Conservation (phyloP, 1,140 invertebrate genomes). For the Magallana ariakensis region DNA sequence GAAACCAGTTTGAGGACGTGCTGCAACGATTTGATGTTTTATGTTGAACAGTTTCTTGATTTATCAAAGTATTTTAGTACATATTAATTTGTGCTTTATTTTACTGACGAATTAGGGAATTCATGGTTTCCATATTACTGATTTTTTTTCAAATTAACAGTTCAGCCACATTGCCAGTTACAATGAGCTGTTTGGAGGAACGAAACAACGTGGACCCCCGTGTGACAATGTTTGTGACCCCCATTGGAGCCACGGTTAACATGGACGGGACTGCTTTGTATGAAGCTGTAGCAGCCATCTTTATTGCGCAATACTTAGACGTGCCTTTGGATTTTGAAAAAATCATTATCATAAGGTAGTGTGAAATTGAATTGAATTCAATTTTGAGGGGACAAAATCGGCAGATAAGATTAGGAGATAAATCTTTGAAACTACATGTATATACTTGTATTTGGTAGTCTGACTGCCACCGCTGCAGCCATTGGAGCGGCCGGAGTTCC, state of each 20-base stretch:
- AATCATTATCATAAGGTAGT: constrained; percentile 92
- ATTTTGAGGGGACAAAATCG: too few relatives aligned
- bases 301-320: constrained; percentile 93
- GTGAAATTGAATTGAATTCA: too few relatives aligned
- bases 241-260: constrained; percentile 91
- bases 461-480: constrained; percentile 89
- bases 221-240: constrained; percentile 78
- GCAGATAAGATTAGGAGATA: too few relatives aligned
- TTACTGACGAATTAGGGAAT: too few relatives aligned
- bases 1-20: too few relatives aligned
- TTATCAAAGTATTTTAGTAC: too few relatives aligned
- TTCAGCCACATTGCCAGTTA: constrained; percentile 81
- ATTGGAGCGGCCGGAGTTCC: constrained; percentile 98
- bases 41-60: too few relatives aligned
- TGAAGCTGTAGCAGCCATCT: constrained; percentile 96
- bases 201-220: constrained; percentile 93
- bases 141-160: constrained; percentile 68
- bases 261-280: constrained; percentile 95
- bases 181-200: constrained; percentile 93
- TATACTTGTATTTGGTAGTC: constrained; percentile 73
- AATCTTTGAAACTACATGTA: too few relatives aligned
- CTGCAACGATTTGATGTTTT: too few relatives aligned
- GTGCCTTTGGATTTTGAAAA: constrained; percentile 88
- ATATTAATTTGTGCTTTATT: too few relatives aligned
- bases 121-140: too few relatives aligned